Evolutionary conservation across 2,113 vertebrate genomes (phyloP), one percentile per base, ranked within the genome.

Genomic region (Galbula dea): DNA sequence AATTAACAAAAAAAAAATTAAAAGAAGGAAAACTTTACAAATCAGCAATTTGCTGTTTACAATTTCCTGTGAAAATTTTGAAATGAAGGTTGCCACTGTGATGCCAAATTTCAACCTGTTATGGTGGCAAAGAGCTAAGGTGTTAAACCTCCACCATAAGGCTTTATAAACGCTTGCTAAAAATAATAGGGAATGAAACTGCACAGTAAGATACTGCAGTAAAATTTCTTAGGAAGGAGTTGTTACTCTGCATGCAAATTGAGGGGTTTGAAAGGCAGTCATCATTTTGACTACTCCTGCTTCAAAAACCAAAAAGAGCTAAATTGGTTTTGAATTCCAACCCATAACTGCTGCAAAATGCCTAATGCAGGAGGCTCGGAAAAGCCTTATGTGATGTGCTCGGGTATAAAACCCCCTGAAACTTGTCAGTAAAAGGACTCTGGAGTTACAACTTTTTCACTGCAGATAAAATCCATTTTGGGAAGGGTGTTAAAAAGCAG

Each of bases 101-200:
- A 48, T 95, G 88, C 89, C 92, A 97, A 94, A 95, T 85, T 91
- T 93, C 87, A 95, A 86, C 94, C 78, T 94, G 83, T 87, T 94
- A 83, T 45, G 86, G 92, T 94, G 86, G 68, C 82, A 94, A 93
- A 93, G 55, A 96, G 36, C 68, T 73, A 86, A 90, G 93, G 91
- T 96, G 86, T 94, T 95, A 95, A 96, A 93, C 65, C 77, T 84
- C 86, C 87, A 82, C 86, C 86, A 87, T 93, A 95, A 96, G 72
- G 32, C 89, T 92, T 94, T 92, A 87, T 95, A 95, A 97, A 90
- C 43, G 90, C 77, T 88, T 63, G 8, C 90, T 96, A 95, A 96
- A 97, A 97, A 96, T 96, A 97, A 96, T 84, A 94, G 87, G 85
- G 87, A 95, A 81, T 96, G 95, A 96, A 95, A 84, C 49, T 77